Conservation (phyloP, 2,797 vertebrate genomes). For the Cetoscarus ocellatus region DNA sequence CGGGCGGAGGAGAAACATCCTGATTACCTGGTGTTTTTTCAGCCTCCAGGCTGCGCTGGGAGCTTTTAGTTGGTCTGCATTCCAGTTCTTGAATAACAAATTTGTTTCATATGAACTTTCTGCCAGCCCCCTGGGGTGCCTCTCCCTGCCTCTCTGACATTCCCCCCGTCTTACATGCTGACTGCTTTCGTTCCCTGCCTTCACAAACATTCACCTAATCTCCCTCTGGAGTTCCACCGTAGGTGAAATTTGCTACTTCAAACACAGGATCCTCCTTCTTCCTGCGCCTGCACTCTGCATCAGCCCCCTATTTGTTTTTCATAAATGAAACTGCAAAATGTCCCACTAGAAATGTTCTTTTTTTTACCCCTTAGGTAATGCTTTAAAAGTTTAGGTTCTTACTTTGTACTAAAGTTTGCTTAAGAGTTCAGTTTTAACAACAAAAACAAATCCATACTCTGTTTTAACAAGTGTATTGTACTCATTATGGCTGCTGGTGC, state of each 20-base stretch:
- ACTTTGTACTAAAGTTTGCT: constrained; percentile 20
- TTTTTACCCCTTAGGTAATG: neutral
- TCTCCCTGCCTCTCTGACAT: constrained; percentile 44
- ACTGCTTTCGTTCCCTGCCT: constrained; percentile 60
- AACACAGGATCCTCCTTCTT: constrained; percentile 57
- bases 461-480: too few species aligned
- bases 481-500: too few species aligned
- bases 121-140: constrained; percentile 46
- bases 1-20: constrained; percentile 38
- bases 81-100: constrained; percentile 70
- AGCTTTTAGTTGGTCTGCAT: constrained; percentile 60
- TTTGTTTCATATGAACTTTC: constrained; percentile 72
- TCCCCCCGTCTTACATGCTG: constrained; percentile 44
- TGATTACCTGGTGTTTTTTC: constrained; percentile 42
- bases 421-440: constrained; percentile 5
- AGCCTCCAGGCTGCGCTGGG: constrained; percentile 35
- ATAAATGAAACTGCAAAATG: constrained; percentile 37
- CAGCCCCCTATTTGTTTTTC: constrained; percentile 50
- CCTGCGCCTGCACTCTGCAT: constrained; percentile 22
- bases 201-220: constrained; percentile 54
- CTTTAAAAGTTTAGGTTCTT: constrained; percentile 24
- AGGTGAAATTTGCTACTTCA: constrained; percentile 71
- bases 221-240: constrained; percentile 56
- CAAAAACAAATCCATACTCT: neutral
- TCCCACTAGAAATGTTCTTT: neutral